These are phyloP conservation scores for Thalassarche chlororhynchos DNA, from an alignment of 2,113 vertebrate genomes.

Conservation along the genomic window DNA sequence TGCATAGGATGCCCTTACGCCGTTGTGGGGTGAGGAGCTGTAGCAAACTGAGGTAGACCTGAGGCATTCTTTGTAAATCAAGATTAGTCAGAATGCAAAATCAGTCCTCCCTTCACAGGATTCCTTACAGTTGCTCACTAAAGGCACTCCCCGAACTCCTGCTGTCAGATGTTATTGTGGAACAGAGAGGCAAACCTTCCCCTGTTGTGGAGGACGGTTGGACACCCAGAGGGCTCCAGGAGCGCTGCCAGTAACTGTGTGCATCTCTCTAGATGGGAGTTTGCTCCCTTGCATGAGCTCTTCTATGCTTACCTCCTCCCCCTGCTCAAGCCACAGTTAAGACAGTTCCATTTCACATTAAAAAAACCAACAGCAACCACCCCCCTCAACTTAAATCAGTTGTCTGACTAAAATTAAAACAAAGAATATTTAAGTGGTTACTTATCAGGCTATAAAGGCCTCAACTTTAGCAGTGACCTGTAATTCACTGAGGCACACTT, in stretches of 20 bases:
- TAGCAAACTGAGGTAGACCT: conserved; percentile 1
- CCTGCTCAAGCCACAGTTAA: neutral
- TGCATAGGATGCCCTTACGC: neutral
- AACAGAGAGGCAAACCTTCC: neutral
- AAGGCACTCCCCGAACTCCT: neutral
- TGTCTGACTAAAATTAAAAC: neutral
- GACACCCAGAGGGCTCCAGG: neutral
- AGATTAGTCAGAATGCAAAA: neutral
- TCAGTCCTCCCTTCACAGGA: neutral
- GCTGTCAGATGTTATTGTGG: neutral
- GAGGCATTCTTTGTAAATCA: neutral
- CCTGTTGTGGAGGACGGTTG: neutral
- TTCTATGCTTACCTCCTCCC: neutral
- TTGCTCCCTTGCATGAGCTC: no score
- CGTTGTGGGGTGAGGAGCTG: neutral
- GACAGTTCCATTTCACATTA: neutral
- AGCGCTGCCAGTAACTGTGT: accelerated
- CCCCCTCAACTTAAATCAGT: neutral
- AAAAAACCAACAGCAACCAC: neutral
- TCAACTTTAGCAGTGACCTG: neutral
- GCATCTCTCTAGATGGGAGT: neutral
- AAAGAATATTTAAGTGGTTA: neutral
- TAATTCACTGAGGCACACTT: neutral
- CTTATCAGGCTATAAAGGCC: neutral
- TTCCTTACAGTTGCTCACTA: neutral